phyloP scores from a whole-genome alignment of 2,888 invertebrate genomes.

The Amblyjoppa proteus region DNA sequence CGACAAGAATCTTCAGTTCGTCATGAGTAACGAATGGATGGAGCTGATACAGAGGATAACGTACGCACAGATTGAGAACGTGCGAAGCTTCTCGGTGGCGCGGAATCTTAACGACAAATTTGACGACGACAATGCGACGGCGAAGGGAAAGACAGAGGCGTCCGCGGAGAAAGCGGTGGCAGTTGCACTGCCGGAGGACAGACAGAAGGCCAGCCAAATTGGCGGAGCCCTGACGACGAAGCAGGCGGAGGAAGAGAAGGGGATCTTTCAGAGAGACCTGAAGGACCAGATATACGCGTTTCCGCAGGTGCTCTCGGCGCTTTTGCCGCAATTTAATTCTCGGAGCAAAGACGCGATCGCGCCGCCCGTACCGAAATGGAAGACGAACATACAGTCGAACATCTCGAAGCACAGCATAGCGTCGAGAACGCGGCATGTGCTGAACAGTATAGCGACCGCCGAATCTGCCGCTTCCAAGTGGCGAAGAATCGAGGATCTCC shows the following conservation, averaged over 20 bases:
- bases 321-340: conserved; percentile 83
- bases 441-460: conserved; percentile 88
- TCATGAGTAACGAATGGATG: conserved; percentile 86
- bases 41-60: conserved; percentile 85
- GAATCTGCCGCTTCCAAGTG: conserved; percentile 87
- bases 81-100: conserved; percentile 73
- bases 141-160: conserved; percentile 49
- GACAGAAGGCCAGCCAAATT: background rate
- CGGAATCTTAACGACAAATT: conserved; percentile 65
- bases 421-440: conserved; percentile 89
- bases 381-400: conserved; percentile 79
- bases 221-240: background rate
- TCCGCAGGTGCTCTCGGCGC: conserved; percentile 84
- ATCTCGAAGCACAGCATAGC: conserved; percentile 87
- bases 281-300: conserved; percentile 76
- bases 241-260: conserved; percentile 53
- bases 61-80: conserved; percentile 78
- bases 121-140: conserved; percentile 32
- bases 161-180: conserved; percentile 55
- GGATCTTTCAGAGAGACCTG: conserved; percentile 48
- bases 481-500: conserved; percentile 89
- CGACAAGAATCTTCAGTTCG: conserved; percentile 84
- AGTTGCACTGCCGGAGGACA: conserved; percentile 44
- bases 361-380: conserved; percentile 85
- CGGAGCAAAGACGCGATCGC: conserved; percentile 55